These are phyloP conservation scores for Megaceryle torquata DNA, from an alignment of 2,113 vertebrate species.

Conservation along the genomic window DNA sequence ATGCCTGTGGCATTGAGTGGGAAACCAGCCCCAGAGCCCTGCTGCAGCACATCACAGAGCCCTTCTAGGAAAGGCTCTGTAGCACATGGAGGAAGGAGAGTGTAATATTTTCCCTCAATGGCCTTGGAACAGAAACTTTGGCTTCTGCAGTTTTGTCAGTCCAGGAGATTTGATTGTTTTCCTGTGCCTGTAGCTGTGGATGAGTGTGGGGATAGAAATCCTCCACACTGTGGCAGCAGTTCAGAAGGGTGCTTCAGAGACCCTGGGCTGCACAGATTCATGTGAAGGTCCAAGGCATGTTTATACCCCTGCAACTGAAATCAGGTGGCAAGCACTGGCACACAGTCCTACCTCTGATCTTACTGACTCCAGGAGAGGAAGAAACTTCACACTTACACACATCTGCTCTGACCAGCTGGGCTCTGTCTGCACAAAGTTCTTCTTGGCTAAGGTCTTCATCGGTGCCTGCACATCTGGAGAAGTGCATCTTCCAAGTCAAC, in stretches of 20 bases:
- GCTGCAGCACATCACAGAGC: rapidly evolving
- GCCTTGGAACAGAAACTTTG: background rate
- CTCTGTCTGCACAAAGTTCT: background rate
- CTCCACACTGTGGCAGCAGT: background rate
- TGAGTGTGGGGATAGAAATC: background rate
- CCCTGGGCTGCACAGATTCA: background rate
- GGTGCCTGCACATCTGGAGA: background rate
- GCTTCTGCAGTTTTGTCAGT: background rate
- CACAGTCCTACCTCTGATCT: background rate
- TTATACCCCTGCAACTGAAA: background rate
- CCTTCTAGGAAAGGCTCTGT: background rate
- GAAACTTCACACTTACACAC: background rate
- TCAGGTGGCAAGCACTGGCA: background rate
- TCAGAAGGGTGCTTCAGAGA: background rate
- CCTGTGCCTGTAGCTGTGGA: background rate
- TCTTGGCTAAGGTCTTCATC: background rate
- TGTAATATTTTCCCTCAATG: background rate
- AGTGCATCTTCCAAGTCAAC: background rate
- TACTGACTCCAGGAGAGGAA: background rate
- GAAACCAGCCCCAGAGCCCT: background rate
- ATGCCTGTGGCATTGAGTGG: background rate
- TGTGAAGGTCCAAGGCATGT: background rate
- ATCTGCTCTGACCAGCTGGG: background rate
- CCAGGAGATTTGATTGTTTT: background rate
- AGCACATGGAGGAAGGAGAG: background rate